phyloP scores from a whole-genome alignment of 2,888 invertebrate species.

The Clanis bilineata region DNA sequence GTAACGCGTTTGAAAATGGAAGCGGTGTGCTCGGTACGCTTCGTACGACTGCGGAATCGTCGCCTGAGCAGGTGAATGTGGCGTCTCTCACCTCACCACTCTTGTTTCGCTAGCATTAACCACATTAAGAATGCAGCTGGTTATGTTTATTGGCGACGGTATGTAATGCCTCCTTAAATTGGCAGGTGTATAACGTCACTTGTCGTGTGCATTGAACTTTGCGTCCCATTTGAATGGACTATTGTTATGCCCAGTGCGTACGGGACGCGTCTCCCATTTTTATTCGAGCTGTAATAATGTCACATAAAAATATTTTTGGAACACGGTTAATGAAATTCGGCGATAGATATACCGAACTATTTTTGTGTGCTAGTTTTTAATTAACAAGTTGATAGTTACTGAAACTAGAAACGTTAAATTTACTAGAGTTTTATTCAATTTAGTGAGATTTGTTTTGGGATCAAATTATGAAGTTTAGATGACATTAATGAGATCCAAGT shows the following conservation, averaged over 20 bases:
- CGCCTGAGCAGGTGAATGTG: constrained; percentile 73
- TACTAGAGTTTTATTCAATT: too few species aligned
- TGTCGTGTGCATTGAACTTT: constrained; percentile 75
- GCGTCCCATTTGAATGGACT: constrained; percentile 61
- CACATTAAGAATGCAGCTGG: constrained; percentile 51
- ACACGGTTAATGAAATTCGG: not conserved
- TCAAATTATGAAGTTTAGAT: too few species aligned
- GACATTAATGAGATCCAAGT: too few species aligned
- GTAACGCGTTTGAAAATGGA: constrained; percentile 48
- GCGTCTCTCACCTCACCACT: constrained; percentile 68
- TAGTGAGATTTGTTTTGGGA: too few species aligned
- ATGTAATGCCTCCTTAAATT: constrained; percentile 52
- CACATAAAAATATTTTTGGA: not conserved
- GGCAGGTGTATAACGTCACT: constrained; percentile 51
- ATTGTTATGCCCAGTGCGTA: constrained; percentile 51
- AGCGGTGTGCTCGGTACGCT: constrained; percentile 49
- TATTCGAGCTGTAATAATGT: constrained; percentile 32
- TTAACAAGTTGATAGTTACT: too few species aligned
- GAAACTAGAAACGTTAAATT: too few species aligned
- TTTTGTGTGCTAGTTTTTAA: too few species aligned
- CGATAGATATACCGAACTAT: not conserved
- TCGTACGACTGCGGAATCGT: constrained; percentile 66
- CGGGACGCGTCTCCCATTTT: constrained; percentile 53
- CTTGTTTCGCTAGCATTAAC: constrained; percentile 63
- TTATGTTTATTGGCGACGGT: constrained; percentile 38